Evolutionary conservation across 2,797 vertebrate genomes (phyloP), one percentile per base, ranked within the genome.

Genomic region (Nannoperca obscura): DNA sequence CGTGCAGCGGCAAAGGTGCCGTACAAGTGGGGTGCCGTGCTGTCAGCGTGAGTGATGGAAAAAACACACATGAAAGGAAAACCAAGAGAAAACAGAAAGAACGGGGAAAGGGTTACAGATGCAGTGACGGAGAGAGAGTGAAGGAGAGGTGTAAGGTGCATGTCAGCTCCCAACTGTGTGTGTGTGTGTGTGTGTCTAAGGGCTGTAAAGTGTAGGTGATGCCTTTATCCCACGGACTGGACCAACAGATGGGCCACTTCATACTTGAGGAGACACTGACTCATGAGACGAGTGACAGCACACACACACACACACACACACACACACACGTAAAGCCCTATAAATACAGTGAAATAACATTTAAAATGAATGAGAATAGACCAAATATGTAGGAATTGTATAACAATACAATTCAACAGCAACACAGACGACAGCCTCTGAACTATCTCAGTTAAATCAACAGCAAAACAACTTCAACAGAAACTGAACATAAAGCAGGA

Each of bases 161-260:
- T 80, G 86, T 74, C 86, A 76, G 75, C 61, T 46, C 67, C 47
- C 60, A 70, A 81, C 82, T 66, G 74, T 36, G 62, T 50, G 44
- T 65, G 66, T 60, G 44, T 65, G 66, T 60, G 72, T 46, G 55
- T 64, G 55, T 49, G 59, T 70, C 53, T 66, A 34, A 66, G 73
- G 71, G 82, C 72, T 76, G 46, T 50, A 77, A 85, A 77, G 75
- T 78, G 81, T 64, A 84, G 88, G 88, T 83, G 81, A 90, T 74
- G 86, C 64, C 74, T 74, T 60, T 63, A 79, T 83, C 83, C 85
- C 80, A 73, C 20, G 62, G 86, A 83, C 59, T 62, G 63, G 65
- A 85, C 82, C 76, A 87, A 82, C 92, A 91, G 90, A 93, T 92
- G 92, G 83, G 81, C 81, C 86, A 87, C 92, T 91, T 93, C 87